A percentile compares a stretch with the other conserved stretches of the same genome.
phyloP scores from a whole-genome alignment of 2,888 invertebrate species.

The Strigamia transsilvanica region DNA sequence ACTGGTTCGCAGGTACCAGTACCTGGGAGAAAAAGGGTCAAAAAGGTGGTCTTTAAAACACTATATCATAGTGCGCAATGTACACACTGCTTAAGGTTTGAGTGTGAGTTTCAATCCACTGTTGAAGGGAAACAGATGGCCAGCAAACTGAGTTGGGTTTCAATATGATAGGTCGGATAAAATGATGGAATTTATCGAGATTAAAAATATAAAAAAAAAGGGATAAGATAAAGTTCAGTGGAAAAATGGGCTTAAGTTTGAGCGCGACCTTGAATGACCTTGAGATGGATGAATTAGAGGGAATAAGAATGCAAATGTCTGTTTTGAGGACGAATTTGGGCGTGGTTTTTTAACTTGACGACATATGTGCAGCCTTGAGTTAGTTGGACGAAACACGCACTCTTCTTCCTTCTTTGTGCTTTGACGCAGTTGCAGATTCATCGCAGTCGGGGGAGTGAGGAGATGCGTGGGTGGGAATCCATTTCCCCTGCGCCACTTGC shows the following conservation, averaged over 20 bases:
- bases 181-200: slow-evolving; percentile 1
- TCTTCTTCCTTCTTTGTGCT: slow-evolving; percentile 28
- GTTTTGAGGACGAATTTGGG: slow-evolving; percentile 29
- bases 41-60: background rate
- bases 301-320: slow-evolving; percentile 2
- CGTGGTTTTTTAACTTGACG: slow-evolving; percentile 32
- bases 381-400: slow-evolving; percentile 37
- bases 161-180: slow-evolving; percentile 20
- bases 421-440: slow-evolving; percentile 49
- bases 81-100: background rate
- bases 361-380: slow-evolving; percentile 39
- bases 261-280: slow-evolving; percentile 6
- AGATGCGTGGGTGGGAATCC: slow-evolving; percentile 29
- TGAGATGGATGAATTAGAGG: background rate
- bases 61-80: background rate
- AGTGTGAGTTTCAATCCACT: slow-evolving; percentile 16
- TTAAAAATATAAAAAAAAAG: background rate
- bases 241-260: background rate
- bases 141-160: background rate
- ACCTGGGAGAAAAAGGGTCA: slow-evolving; percentile 9
- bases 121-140: slow-evolving; percentile 35
- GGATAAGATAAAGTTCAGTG: background rate
- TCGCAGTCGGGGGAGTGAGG: slow-evolving; percentile 1
- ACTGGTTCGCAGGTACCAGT: slow-evolving; percentile 17
- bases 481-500: slow-evolving; percentile 49